Percentiles rank a stretch among this genome's conserved stretches.
These are phyloP conservation scores for Polypedilum vanderplanki DNA, from an alignment of 1,140 invertebrate genomes.

Conservation along the genomic window DNA sequence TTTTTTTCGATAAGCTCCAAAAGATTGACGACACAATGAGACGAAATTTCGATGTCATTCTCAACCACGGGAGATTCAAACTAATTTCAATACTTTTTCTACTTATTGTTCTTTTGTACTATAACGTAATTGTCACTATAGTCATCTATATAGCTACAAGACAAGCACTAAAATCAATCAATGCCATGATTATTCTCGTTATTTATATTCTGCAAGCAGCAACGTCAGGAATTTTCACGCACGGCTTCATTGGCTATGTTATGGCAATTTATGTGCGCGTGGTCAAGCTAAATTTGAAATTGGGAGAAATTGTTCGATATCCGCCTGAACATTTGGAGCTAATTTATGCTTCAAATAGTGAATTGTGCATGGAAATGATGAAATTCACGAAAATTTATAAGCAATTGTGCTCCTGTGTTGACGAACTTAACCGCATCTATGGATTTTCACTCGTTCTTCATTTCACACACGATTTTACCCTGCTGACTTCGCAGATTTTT, in stretches of 20 bases:
- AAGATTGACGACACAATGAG: slow-evolving; percentile 7
- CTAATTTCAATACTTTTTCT: not conserved
- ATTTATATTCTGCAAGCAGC: not conserved
- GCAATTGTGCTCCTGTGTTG: not conserved
- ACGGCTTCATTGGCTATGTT: not conserved
- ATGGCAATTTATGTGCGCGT: not conserved
- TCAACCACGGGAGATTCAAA: not conserved
- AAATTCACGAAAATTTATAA: slow-evolving; percentile 14
- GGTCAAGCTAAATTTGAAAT: not conserved
- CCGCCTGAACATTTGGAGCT: not conserved
- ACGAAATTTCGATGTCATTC: not conserved
- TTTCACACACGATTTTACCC: slow-evolving; percentile 1
- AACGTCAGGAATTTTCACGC: not conserved
- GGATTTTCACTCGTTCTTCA: not conserved
- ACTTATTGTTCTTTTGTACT: not conserved
- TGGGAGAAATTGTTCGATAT: not conserved
- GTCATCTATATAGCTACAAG: not conserved
- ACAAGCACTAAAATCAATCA: not conserved
- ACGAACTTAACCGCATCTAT: not conserved
- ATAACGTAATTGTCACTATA: not conserved
- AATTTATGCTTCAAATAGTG: not conserved
- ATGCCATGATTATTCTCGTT: not conserved
- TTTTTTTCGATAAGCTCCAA: not conserved
- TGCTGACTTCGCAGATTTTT: not conserved
- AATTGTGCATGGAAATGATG: slow-evolving; percentile 20